These are phyloP conservation scores for Cephonodes hylas DNA, from an alignment of 2,888 invertebrate genomes.

Conservation along the genomic window DNA sequence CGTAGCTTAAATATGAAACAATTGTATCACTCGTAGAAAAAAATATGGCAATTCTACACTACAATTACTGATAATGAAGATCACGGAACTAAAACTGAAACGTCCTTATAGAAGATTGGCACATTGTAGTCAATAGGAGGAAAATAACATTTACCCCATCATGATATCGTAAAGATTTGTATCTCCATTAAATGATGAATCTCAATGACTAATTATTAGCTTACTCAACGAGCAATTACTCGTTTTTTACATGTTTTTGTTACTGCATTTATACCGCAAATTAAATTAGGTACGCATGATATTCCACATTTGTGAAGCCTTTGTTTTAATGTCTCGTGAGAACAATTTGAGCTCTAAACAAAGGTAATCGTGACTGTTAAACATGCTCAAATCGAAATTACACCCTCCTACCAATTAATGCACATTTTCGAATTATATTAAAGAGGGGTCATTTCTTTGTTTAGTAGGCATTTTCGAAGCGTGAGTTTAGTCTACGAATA, in stretches of 20 bases:
- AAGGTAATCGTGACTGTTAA: slow-evolving; percentile 1
- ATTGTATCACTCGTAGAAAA: background rate
- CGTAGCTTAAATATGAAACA: background rate
- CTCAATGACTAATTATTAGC: background rate
- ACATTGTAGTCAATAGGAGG: slow-evolving; percentile 26
- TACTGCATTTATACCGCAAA: background rate
- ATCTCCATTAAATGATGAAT: background rate
- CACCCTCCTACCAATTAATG: background rate
- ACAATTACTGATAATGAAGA: slow-evolving; percentile 10
- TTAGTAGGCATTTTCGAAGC: no score
- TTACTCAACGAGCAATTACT: background rate
- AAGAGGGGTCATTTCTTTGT: background rate
- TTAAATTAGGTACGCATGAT: slow-evolving; percentile 6
- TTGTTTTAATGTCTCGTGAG: background rate
- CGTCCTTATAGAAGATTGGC: background rate
- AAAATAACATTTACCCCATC: slow-evolving; percentile 23
- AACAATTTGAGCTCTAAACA: background rate
- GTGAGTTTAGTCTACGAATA: no score
- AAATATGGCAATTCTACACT: background rate
- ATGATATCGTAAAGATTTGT: background rate
- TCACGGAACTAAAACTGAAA: slow-evolving; percentile 24
- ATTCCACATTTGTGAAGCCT: background rate
- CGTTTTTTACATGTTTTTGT: background rate
- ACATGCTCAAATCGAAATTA: background rate
- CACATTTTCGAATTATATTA: background rate